Evolutionary conservation across 1,140 invertebrate genomes (phyloP).

Genomic region (Drosophila oshimai): DNA sequence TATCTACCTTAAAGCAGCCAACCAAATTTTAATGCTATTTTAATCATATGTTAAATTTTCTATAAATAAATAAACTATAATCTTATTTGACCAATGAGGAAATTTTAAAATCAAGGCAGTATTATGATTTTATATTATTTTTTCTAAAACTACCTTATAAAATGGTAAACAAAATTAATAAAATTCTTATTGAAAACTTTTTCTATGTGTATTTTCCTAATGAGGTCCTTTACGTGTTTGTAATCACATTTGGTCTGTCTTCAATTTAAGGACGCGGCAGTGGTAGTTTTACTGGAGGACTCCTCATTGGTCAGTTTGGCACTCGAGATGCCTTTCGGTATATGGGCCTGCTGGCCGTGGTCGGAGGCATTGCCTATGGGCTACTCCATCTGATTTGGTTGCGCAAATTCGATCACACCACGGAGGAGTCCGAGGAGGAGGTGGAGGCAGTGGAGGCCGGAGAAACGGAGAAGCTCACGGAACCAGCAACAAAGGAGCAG

Average conservation of each 20-base stretch:
- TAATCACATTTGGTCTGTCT: conserved; percentile 43
- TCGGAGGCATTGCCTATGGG: conserved; percentile 87
- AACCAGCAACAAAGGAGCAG: conserved; percentile 86
- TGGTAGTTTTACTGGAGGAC: conserved; percentile 91
- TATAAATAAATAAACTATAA: no score
- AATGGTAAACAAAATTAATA: no score
- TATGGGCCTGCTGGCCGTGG: conserved; percentile 88
- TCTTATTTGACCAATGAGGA: no score
- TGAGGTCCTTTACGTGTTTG: conserved; percentile 27
- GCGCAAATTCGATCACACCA: conserved; percentile 85
- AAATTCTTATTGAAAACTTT: neutral
- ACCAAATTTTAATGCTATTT: no score
- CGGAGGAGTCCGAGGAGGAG: conserved; percentile 82
- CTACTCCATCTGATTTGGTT: conserved; percentile 89
- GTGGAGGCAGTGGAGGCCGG: conserved; percentile 84
- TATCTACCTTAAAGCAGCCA: no score
- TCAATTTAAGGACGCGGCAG: conserved; percentile 86
- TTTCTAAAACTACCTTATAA: no score
- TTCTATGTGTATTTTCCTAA: conserved; percentile 1
- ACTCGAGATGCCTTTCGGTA: conserved; percentile 89
- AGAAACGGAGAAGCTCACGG: conserved; percentile 85
- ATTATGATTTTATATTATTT: no score
- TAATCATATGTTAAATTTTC: no score
- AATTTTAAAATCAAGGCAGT: no score
- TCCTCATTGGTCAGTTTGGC: conserved; percentile 88